Conservation (phyloP, 2,888 invertebrate genomes). For the Apodemia mormo region DNA sequence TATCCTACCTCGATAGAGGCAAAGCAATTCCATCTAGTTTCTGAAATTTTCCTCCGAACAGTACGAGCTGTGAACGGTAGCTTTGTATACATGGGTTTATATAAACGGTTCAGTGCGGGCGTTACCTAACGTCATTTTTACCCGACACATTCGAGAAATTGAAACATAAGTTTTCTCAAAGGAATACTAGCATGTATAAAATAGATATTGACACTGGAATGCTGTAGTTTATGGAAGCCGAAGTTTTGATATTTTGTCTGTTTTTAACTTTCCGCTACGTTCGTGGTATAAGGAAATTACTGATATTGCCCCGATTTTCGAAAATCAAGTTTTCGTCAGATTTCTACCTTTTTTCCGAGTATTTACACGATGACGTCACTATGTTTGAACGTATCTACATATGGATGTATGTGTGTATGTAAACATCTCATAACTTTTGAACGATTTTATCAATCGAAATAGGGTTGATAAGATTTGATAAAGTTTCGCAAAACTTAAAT, state of each 20-base stretch:
- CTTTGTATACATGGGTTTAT: slow-evolving; percentile 36
- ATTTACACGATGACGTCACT: no score
- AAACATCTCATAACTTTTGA: no score
- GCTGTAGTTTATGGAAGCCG: neutral
- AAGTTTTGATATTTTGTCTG: neutral
- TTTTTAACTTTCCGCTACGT: no score
- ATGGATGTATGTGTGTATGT: no score
- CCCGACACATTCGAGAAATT: slow-evolving; percentile 61
- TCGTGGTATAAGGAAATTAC: no score
- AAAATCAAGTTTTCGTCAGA: no score
- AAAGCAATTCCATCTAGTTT: slow-evolving; percentile 41
- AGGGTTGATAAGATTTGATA: no score
- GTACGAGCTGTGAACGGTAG: slow-evolving; percentile 31
- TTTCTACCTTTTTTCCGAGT: no score
- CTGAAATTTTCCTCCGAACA: slow-evolving; percentile 39
- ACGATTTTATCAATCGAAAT: no score
- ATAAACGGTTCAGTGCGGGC: slow-evolving; percentile 30
- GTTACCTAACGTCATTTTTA: slow-evolving; percentile 63
- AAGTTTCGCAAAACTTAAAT: no score
- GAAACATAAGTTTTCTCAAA: slow-evolving; percentile 67
- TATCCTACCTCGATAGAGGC: slow-evolving; percentile 32
- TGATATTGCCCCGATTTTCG: no score
- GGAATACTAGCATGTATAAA: slow-evolving; percentile 36
- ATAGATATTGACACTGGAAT: neutral
- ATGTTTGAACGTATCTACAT: no score